Conservation (phyloP, 2,888 invertebrate species). For the Ormyrus nitidulus region DNA sequence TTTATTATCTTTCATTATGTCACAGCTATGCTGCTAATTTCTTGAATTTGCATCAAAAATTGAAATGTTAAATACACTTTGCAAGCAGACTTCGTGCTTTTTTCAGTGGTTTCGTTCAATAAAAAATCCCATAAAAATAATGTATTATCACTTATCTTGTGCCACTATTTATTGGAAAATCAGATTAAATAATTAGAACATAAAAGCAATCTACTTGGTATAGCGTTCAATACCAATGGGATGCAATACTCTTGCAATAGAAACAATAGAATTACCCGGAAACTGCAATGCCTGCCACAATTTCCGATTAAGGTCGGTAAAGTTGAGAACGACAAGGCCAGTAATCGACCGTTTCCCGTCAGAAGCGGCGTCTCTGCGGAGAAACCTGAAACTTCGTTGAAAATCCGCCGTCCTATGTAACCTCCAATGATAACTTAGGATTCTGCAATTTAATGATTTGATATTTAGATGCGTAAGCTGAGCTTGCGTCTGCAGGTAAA, state of each 20-base stretch:
- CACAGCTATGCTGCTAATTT: too few relatives aligned
- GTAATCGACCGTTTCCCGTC: conserved; percentile 37
- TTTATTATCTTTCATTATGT: too few relatives aligned
- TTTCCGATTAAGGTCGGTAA: conserved; percentile 64
- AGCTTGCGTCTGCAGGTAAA: neutral
- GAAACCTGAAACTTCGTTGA: conserved; percentile 22
- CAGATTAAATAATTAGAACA: too few relatives aligned
- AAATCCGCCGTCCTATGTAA: neutral
- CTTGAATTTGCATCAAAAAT: too few relatives aligned
- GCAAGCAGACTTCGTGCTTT: too few relatives aligned
- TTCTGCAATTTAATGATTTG: conserved; percentile 31
- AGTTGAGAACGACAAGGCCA: conserved; percentile 55
- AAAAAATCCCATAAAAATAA: too few relatives aligned
- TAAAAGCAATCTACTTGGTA: too few relatives aligned
- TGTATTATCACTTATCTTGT: too few relatives aligned
- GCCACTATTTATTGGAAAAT: too few relatives aligned
- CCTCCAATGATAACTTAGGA: conserved; percentile 37
- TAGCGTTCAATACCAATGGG: neutral
- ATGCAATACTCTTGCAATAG: conserved; percentile 8
- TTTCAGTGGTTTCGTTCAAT: too few relatives aligned
- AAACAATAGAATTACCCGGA: conserved; percentile 60
- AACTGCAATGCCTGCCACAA: conserved; percentile 59
- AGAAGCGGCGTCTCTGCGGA: neutral
- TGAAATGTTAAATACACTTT: too few relatives aligned
- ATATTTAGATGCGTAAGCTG: neutral